Percentiles rank a stretch among this genome's conserved stretches.
These are phyloP conservation scores for Brachyrhaphis roseni DNA, from an alignment of 2,797 vertebrate species.

Conservation along the genomic window DNA sequence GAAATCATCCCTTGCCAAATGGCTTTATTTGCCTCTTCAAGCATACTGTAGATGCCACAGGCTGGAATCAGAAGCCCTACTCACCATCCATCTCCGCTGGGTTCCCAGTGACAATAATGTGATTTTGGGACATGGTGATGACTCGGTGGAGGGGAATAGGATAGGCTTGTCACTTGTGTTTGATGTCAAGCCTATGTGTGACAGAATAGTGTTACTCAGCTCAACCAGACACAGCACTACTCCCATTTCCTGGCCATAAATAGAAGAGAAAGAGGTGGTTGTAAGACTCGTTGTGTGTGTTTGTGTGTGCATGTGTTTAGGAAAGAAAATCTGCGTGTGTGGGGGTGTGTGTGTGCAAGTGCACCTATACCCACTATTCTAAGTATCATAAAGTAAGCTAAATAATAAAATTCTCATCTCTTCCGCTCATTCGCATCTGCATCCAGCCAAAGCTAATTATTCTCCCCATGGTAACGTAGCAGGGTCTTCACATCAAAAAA, in stretches of 20 bases:
- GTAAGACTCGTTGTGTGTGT: slow-evolving; percentile 38
- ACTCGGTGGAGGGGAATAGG: slow-evolving; percentile 77
- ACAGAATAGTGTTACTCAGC: slow-evolving; percentile 82
- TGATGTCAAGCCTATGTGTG: slow-evolving; percentile 81
- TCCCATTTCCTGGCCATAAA: slow-evolving; percentile 76
- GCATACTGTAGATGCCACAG: slow-evolving; percentile 73
- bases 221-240: slow-evolving; percentile 75
- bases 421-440: slow-evolving; percentile 72
- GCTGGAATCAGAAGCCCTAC: slow-evolving; percentile 74
- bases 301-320: slow-evolving; percentile 45
- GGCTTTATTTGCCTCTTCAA: slow-evolving; percentile 76
- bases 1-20: slow-evolving; percentile 72
- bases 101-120: slow-evolving; percentile 78
- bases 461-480: slow-evolving; percentile 79
- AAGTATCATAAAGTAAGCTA: slow-evolving; percentile 69
- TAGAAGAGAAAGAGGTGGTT: slow-evolving; percentile 68
- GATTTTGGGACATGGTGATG: slow-evolving; percentile 83
- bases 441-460: slow-evolving; percentile 80
- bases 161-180: slow-evolving; percentile 81
- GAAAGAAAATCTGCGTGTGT: slow-evolving; percentile 33
- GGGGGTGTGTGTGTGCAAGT: slow-evolving; percentile 37
- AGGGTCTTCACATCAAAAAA: slow-evolving; percentile 77
- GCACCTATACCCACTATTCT: slow-evolving; percentile 50
- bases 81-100: slow-evolving; percentile 71
- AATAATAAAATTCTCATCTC: slow-evolving; percentile 68